phyloP scores from a whole-genome alignment of 2,888 invertebrate species.

The Volucella inflata region DNA sequence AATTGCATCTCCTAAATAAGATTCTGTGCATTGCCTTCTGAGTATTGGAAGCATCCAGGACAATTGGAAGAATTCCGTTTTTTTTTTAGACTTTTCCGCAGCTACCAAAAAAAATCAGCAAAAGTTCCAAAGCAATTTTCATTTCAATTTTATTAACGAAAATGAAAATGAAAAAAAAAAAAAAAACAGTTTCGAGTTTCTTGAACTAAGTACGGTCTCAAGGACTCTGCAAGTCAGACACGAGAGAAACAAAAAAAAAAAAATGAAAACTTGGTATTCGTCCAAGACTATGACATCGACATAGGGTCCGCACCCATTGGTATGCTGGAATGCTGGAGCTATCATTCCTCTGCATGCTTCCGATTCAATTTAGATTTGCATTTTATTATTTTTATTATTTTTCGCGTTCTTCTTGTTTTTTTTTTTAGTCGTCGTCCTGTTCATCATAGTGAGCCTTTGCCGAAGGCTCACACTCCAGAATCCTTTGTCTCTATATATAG shows the following conservation, averaged over 20 bases:
- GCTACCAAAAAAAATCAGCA: neutral
- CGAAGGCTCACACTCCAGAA: neutral
- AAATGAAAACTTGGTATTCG: conserved; percentile 58
- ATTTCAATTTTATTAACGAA: conserved; percentile 50
- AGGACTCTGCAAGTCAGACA: conserved; percentile 30
- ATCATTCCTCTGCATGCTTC: conserved; percentile 62
- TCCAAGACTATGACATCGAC: conserved; percentile 63
- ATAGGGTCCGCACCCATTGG: conserved; percentile 28
- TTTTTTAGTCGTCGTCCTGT: conserved; percentile 8
- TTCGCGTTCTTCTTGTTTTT: conserved; percentile 4
- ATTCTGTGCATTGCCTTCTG: conserved; percentile 10
- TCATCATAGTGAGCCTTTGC: neutral
- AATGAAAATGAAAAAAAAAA: conserved; percentile 3
- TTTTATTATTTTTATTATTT: conserved; percentile 46
- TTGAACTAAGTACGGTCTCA: conserved; percentile 48
- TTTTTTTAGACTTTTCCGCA: neutral
- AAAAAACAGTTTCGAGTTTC: neutral
- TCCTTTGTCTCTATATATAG: conserved; percentile 3
- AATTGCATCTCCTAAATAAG: conserved; percentile 44
- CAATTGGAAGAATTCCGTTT: neutral
- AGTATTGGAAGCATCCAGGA: neutral
- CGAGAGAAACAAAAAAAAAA: neutral
- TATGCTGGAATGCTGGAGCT: conserved; percentile 9
- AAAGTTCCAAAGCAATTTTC: conserved; percentile 33
- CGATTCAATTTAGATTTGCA: conserved; percentile 73